Percentiles rank a stretch among this genome's conserved stretches.
Conservation (phyloP, 2,113 vertebrate genomes). For the Dolichotis patagonum region DNA sequence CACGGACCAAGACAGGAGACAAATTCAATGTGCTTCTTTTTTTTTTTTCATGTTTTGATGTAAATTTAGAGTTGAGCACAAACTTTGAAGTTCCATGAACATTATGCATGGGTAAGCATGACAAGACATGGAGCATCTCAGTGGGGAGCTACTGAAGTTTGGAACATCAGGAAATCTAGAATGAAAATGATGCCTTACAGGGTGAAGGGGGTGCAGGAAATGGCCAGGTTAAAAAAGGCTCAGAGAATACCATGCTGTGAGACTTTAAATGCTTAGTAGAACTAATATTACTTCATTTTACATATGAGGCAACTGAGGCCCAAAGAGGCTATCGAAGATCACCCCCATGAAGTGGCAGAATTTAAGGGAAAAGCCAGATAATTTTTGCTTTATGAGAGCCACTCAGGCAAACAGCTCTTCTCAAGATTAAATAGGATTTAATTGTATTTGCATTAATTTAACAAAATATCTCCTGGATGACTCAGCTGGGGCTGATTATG, state of each 20-base stretch:
- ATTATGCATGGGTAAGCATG: background rate
- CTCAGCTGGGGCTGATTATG: slow-evolving; percentile 1
- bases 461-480: background rate
- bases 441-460: slow-evolving; percentile 50
- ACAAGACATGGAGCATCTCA: accelerated
- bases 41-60: background rate
- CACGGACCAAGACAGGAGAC: background rate
- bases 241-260: accelerated
- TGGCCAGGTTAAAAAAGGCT: background rate
- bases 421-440: slow-evolving; percentile 64
- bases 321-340: background rate
- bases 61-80: background rate
- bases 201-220: background rate
- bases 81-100: background rate
- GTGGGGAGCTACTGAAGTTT: background rate
- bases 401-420: background rate
- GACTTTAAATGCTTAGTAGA: background rate
- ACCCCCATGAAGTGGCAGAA: background rate
- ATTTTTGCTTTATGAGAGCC: background rate
- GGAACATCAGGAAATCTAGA: background rate
- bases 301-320: background rate
- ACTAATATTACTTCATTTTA: background rate
- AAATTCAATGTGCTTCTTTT: background rate
- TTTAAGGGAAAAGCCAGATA: background rate
- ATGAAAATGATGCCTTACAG: background rate